A percentile compares a stretch with the other conserved stretches of the same genome.
Conservation (phyloP, 2,113 vertebrate genomes). For the Callochromis pleurospilus region DNA sequence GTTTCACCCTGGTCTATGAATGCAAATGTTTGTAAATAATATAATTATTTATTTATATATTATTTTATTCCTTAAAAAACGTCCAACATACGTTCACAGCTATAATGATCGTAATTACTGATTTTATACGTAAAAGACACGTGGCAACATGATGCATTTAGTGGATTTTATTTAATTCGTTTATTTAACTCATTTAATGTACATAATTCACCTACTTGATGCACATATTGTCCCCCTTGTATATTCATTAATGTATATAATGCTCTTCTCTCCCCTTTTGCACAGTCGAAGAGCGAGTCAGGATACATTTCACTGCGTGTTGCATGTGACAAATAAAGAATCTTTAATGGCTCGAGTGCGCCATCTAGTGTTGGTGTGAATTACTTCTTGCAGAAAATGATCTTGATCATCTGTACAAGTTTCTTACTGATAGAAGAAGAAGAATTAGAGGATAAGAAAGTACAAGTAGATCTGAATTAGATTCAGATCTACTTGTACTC, state of each 20-base stretch:
- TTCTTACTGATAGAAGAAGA: not conserved
- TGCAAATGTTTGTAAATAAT: not conserved
- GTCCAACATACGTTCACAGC: not conserved
- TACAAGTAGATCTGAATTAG: not conserved
- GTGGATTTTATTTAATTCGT: not conserved
- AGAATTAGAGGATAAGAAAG: not conserved
- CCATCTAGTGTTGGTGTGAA: not conserved
- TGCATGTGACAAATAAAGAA: not conserved
- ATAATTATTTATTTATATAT: not conserved
- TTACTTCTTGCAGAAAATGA: not conserved
- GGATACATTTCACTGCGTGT: not conserved
- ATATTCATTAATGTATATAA: not conserved
- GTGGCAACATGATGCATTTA: not conserved
- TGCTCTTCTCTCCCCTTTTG: not conserved
- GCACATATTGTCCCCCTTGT: not conserved
- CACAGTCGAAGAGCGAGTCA: not conserved
- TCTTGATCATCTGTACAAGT: not conserved
- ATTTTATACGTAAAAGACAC: not conserved
- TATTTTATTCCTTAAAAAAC: not conserved
- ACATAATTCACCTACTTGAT: not conserved
- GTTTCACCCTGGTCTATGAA: rapidly evolving
- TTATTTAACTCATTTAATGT: not conserved
- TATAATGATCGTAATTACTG: not conserved
- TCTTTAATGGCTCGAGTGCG: not conserved
- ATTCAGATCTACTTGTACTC: not conserved